These are phyloP conservation scores for Wiebesia pumilae DNA, from an alignment of 1,140 invertebrate genomes.

Conservation along the genomic window DNA sequence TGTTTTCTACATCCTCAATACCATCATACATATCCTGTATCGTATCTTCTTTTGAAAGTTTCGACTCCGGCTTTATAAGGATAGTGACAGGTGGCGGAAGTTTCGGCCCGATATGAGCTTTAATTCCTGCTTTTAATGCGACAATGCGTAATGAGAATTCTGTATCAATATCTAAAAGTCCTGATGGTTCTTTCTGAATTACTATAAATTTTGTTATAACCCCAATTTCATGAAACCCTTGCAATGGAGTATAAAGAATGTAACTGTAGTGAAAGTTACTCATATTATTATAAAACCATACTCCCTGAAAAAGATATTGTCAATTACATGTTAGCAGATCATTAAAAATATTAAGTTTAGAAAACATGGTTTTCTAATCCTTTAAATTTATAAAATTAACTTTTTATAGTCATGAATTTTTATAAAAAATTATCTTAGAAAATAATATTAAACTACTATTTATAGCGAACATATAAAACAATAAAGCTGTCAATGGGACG, in stretches of 20 bases:
- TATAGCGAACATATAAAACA: too few relatives aligned
- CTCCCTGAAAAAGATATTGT: conserved; percentile 73
- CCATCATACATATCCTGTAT: conserved; percentile 68
- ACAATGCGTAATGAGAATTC: conserved; percentile 82
- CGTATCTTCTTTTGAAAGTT: conserved; percentile 53
- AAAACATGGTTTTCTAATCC: not conserved
- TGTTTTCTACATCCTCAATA: conserved; percentile 68
- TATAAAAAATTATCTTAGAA: too few relatives aligned
- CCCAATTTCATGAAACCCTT: conserved; percentile 84
- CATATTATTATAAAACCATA: conserved; percentile 82
- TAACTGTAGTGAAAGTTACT: conserved; percentile 86
- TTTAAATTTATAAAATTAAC: not conserved
- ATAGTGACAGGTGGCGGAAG: conserved; percentile 58
- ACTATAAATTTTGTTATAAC: conserved; percentile 81
- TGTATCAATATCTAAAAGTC: conserved; percentile 79
- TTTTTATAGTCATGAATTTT: not conserved
- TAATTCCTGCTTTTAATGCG: conserved; percentile 77
- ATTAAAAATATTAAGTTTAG: not conserved
- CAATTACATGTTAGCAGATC: not conserved
- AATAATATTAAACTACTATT: too few relatives aligned
- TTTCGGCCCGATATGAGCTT: conserved; percentile 64
- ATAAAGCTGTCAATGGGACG: too few relatives aligned
- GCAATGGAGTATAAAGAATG: conserved; percentile 83
- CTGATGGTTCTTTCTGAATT: conserved; percentile 58
- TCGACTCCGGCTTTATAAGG: conserved; percentile 51